phyloP scores from a whole-genome alignment of 2,113 vertebrate species.

The Puntigrus tetrazona region DNA sequence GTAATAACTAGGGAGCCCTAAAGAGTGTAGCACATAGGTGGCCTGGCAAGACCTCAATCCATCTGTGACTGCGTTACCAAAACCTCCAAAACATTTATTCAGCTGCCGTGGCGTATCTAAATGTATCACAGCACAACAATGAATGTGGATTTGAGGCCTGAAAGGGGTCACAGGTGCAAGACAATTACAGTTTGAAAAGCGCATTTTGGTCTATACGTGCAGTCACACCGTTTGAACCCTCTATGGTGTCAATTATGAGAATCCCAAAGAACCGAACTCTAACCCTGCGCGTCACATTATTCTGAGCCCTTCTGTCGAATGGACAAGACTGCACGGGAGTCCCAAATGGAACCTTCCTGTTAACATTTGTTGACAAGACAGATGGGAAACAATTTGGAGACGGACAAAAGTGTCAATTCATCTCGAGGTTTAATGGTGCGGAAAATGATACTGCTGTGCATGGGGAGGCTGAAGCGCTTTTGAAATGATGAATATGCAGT shows the following conservation, averaged over 20 bases:
- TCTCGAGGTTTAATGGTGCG: constrained; percentile 75
- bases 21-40: neutral
- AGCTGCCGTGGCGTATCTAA: neutral
- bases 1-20: neutral
- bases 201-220: neutral
- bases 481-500: constrained; percentile 72
- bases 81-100: neutral
- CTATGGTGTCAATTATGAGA: neutral
- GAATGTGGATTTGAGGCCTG: neutral
- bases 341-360: constrained; percentile 43
- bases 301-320: neutral
- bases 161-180: neutral
- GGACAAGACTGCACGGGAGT: constrained; percentile 2
- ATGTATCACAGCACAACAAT: neutral
- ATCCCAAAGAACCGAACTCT: constrained; percentile 4
- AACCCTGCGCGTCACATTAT: neutral
- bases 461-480: constrained; percentile 65
- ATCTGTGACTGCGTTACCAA: neutral
- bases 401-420: constrained; percentile 71
- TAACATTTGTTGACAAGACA: constrained; percentile 64
- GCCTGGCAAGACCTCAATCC: neutral
- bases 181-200: constrained; percentile 21
- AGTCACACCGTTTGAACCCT: neutral
- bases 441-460: constrained; percentile 73
- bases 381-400: constrained; percentile 72